Percentiles rank a stretch among this genome's conserved stretches.
phyloP scores from a whole-genome alignment of 2,113 vertebrate species.

The Dicaeum eximium region DNA sequence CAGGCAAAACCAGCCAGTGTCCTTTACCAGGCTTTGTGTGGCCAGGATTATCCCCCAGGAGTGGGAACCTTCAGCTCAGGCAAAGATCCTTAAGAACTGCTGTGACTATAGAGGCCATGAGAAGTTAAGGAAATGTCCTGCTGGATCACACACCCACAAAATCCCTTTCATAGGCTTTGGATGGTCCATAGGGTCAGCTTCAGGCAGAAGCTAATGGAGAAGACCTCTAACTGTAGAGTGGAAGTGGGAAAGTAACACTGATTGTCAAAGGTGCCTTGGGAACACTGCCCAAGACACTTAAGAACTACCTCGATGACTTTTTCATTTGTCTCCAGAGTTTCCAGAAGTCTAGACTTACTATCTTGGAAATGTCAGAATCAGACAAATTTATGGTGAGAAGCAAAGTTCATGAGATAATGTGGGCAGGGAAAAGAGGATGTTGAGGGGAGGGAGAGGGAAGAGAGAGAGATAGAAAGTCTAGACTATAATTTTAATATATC shows the following conservation, averaged over 20 bases:
- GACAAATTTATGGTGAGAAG: constrained; percentile 65
- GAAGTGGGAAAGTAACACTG: not conserved
- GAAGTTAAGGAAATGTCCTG: not conserved
- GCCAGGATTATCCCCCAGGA: not conserved
- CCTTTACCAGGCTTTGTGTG: not conserved
- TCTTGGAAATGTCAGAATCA: constrained; percentile 62
- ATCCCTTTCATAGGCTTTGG: not conserved
- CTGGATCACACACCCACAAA: not conserved
- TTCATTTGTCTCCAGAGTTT: constrained; percentile 55
- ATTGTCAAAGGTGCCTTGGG: constrained; percentile 36
- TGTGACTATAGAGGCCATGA: not conserved
- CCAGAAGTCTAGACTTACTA: constrained; percentile 63
- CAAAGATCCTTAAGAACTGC: not conserved
- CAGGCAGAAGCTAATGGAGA: not conserved
- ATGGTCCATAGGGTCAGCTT: not conserved
- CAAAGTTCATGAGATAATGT: constrained; percentile 57
- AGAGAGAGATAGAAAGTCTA: constrained; percentile 16
- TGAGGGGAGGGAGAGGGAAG: not conserved
- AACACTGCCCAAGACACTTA: constrained; percentile 33
- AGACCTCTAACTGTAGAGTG: not conserved
- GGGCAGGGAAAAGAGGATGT: not conserved
- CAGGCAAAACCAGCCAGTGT: not conserved
- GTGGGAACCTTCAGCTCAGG: not conserved
- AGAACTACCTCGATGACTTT: constrained; percentile 35
- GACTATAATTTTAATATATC: constrained; percentile 28